Percentiles rank a stretch among this genome's conserved stretches.
These are phyloP conservation scores for Odontesthes bonariensis DNA, from an alignment of 2,113 vertebrate genomes.

Conservation along the genomic window DNA sequence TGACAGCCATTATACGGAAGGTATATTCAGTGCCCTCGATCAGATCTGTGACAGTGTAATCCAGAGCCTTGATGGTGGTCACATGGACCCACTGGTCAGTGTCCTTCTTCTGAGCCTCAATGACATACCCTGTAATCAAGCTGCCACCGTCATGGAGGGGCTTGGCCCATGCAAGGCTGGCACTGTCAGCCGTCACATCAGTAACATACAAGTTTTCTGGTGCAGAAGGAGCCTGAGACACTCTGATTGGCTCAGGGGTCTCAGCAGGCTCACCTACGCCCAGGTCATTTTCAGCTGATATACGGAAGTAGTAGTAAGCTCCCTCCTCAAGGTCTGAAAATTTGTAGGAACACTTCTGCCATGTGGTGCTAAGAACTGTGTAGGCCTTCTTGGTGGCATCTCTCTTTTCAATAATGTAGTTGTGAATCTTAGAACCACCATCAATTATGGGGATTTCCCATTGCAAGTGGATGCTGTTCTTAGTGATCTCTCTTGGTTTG, in stretches of 20 bases:
- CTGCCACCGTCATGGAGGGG: constrained; percentile 94
- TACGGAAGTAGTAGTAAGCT: constrained; percentile 95
- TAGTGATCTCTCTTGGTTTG: constrained; percentile 93
- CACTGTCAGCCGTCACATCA: constrained; percentile 90
- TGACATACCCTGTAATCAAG: constrained; percentile 97
- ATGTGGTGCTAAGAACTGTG: constrained; percentile 90
- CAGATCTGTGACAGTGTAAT: constrained; percentile 91
- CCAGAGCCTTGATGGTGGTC: constrained; percentile 91
- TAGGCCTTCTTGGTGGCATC: constrained; percentile 96
- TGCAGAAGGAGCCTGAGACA: constrained; percentile 92
- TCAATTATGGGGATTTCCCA: constrained; percentile 99
- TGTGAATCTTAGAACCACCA: constrained; percentile 95
- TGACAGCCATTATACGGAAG: constrained; percentile 98
- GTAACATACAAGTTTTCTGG: constrained; percentile 96
- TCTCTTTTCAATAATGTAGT: constrained; percentile 96
- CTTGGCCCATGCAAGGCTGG: constrained; percentile 95
- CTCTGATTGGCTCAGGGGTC: constrained; percentile 92
- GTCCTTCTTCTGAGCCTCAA: constrained; percentile 95
- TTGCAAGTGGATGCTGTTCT: constrained; percentile 92
- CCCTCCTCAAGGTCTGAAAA: constrained; percentile 91
- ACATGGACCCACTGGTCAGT: constrained; percentile 92
- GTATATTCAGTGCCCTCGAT: constrained; percentile 93
- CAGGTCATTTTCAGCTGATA: constrained; percentile 96
- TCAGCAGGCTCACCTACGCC: constrained; percentile 95
- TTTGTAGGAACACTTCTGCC: constrained; percentile 96